Base-by-base conservation (phyloP, 2,888 invertebrate genomes). In the Cheilosia variabilis region DNA sequence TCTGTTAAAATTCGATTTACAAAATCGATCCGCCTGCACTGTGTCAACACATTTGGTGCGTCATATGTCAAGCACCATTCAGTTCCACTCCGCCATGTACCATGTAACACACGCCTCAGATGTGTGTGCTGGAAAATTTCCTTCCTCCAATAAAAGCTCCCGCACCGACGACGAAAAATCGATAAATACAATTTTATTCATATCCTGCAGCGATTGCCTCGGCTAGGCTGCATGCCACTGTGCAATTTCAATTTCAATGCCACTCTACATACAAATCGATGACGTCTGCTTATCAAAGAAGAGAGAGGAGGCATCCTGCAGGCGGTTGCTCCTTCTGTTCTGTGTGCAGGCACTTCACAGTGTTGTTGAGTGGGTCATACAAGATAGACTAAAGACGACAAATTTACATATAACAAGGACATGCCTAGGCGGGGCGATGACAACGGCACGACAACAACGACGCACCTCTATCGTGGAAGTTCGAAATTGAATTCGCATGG, bases 181-280 rank as follows among this genome's bases (percentile, higher is more conserved):
- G 43, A 62, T 72, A 17, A 37, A 41, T 62, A 52, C 52, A 72
- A 27, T 72, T 72, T 72, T 72, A 62, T 72, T 62, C 62, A 62
- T 72, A 72, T 72, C 62, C 72, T 72, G 43, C 43, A 62, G 60
- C 53, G 27, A 2, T n/a, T 45, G 62, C 17, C 3, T 27, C 52
- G 7, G 22, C 13, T 47, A 47, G 45, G 62, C 27, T 47, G 62
- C 45, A 63, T 43, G 62, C 62, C 41, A 63, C n/a, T 50, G 27
- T 6, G 76, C 63, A 52, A 31, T 31, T 31, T 31, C 31, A 9
- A 31, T 65, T 69, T 76, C 58, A 76, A 65, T 57, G 52, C 57
- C 63, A 65, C 71, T 76, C 69, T 76, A 37, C 75, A 65, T 81
- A 37, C 4, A 76, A 81, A 81, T 81, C 81, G 76, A 71, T 76